Conservation (phyloP, 2,113 vertebrate genomes). For the Athene noctua region DNA sequence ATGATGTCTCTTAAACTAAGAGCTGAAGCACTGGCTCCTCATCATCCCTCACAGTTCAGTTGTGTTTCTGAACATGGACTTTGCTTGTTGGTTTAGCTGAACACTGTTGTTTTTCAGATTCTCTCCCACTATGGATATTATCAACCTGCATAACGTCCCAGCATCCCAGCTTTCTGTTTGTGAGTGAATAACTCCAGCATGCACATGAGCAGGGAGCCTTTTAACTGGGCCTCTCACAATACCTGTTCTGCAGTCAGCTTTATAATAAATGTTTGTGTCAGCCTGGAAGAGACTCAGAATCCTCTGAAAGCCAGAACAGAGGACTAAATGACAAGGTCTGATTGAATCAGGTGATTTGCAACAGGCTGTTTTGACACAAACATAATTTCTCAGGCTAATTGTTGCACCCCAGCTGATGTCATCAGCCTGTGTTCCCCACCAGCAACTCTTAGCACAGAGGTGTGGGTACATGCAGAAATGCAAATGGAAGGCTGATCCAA, state of each 20-base stretch:
- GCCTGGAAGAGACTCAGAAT: neutral
- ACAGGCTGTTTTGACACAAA: neutral
- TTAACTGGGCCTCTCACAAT: neutral
- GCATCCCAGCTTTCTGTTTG: neutral
- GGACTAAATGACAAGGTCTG: neutral
- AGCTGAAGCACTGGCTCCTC: neutral
- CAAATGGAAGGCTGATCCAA: fast-evolving
- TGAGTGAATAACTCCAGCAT: neutral
- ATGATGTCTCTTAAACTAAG: neutral
- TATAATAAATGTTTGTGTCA: neutral
- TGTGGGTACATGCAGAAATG: neutral
- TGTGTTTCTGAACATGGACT: neutral
- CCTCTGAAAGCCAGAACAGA: neutral
- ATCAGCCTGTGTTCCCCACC: neutral
- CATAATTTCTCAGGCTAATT: neutral
- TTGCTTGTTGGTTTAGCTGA: neutral
- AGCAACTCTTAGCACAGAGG: neutral
- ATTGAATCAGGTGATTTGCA: neutral
- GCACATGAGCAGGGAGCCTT: neutral
- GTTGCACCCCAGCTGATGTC: neutral
- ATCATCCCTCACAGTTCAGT: neutral
- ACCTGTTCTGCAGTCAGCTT: neutral
- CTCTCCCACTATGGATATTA: neutral
- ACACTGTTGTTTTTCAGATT: neutral
- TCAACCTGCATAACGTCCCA: neutral